A percentile compares a stretch with the other conserved stretches of the same genome.
Evolutionary conservation across 2,888 invertebrate genomes (phyloP).

Genomic region (Rotaria magnacalcarata): DNA sequence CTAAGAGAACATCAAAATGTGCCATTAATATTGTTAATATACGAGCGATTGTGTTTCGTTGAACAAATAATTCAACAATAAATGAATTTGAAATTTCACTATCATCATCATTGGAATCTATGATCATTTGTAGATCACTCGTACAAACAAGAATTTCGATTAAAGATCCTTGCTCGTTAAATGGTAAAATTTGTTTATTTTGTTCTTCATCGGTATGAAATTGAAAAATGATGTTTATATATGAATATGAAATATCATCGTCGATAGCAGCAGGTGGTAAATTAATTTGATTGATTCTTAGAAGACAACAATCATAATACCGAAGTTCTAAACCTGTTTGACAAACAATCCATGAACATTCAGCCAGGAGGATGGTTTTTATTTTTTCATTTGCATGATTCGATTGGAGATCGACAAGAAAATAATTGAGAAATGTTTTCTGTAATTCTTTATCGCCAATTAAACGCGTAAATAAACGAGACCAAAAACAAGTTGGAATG

Average conservation of each 20-base stretch:
- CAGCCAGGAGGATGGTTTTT: background rate
- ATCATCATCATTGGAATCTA: slow-evolving; percentile 36
- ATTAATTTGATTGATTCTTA: slow-evolving; percentile 76
- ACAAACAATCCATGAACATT: background rate
- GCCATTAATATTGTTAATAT: slow-evolving; percentile 81
- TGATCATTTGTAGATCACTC: slow-evolving; percentile 36
- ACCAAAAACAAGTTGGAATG: slow-evolving; percentile 23
- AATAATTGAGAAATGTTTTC: background rate
- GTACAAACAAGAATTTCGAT: background rate
- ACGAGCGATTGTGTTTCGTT: slow-evolving; percentile 41
- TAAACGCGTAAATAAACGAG: slow-evolving; percentile 27
- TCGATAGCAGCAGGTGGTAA: slow-evolving; percentile 65
- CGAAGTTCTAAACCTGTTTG: slow-evolving; percentile 72
- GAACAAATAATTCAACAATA: slow-evolving; percentile 39
- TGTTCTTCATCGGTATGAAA: slow-evolving; percentile 30
- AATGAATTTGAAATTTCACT: background rate
- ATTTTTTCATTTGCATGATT: background rate
- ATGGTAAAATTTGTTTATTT: slow-evolving; percentile 43
- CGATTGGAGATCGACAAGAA: background rate
- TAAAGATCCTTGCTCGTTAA: slow-evolving; percentile 36
- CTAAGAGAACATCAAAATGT: slow-evolving; percentile 86
- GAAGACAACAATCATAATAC: slow-evolving; percentile 74
- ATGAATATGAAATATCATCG: slow-evolving; percentile 79
- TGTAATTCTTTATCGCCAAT: slow-evolving; percentile 20
- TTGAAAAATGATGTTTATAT: slow-evolving; percentile 67